These are phyloP conservation scores for Saxicola maurus DNA, from an alignment of 2,797 vertebrate genomes.

Conservation along the genomic window DNA sequence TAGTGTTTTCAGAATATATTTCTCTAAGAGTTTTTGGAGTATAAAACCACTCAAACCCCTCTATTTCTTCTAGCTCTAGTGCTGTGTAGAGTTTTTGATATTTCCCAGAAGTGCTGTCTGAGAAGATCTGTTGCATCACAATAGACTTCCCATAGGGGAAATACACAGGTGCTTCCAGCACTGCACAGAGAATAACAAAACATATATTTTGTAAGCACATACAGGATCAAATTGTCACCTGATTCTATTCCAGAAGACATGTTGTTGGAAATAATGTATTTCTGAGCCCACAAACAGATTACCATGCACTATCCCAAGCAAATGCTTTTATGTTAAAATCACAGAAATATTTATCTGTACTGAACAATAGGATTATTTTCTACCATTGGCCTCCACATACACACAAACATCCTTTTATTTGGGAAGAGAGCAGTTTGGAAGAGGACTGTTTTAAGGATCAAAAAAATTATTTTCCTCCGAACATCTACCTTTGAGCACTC, in stretches of 20 bases:
- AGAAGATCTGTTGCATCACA: background rate
- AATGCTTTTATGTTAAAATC: background rate
- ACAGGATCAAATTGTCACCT: background rate
- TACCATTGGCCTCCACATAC: background rate
- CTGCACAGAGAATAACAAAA: background rate
- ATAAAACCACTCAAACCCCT: background rate
- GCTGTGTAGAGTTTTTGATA: background rate
- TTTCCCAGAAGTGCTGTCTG: slow-evolving; percentile 1
- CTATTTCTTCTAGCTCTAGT: background rate
- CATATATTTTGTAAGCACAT: background rate
- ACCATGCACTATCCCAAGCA: background rate
- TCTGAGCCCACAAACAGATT: background rate
- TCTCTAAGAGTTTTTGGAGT: background rate
- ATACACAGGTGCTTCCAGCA: background rate
- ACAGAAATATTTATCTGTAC: background rate
- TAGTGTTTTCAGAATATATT: background rate
- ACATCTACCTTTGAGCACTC: background rate
- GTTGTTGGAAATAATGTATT: background rate
- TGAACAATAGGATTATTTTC: background rate
- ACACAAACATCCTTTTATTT: background rate
- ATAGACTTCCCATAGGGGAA: background rate
- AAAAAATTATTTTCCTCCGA: background rate
- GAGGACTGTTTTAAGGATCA: background rate
- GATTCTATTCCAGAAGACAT: background rate
- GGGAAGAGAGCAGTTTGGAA: background rate